Conservation (phyloP, 2,888 invertebrate species). For the Tiphia femorata region DNA sequence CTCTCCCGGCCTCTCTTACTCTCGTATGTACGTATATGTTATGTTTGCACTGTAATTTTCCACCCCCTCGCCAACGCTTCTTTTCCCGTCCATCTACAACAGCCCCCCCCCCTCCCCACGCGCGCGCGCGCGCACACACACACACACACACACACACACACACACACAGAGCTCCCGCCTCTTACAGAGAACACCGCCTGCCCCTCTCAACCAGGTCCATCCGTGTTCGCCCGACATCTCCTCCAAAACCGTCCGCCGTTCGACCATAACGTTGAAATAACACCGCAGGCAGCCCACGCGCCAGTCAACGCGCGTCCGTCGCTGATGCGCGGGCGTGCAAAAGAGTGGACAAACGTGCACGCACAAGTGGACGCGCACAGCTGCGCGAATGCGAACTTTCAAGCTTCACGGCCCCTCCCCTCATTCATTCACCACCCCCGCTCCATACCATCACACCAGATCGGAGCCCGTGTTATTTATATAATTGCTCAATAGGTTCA, state of each 20-base stretch:
- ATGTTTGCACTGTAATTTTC: slow-evolving; percentile 66
- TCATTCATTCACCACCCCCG: too few relatives aligned
- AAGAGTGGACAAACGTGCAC: neutral
- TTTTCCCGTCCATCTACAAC: too few relatives aligned
- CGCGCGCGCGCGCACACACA: too few relatives aligned
- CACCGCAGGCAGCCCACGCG: slow-evolving; percentile 49
- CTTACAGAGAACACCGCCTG: slow-evolving; percentile 33
- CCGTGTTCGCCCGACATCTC: slow-evolving; percentile 36
- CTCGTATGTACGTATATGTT: slow-evolving; percentile 43
- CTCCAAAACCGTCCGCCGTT: too few relatives aligned
- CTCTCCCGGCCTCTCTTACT: too few relatives aligned
- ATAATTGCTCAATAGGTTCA: slow-evolving; percentile 68
- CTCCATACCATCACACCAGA: slow-evolving; percentile 16
- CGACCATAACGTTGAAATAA: slow-evolving; percentile 60
- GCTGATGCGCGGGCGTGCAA: neutral
- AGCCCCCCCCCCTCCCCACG: slow-evolving; percentile 10
- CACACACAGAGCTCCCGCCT: slow-evolving; percentile 27
- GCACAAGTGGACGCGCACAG: slow-evolving; percentile 19
- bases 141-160: too few relatives aligned
- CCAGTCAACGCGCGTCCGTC: neutral
- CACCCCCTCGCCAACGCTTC: slow-evolving; percentile 40
- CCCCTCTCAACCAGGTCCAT: too few relatives aligned
- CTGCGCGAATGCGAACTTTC: too few relatives aligned
- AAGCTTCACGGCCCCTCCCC: too few relatives aligned
- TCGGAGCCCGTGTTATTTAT: slow-evolving; percentile 64